Conservation (phyloP, 2,888 invertebrate species). For the Xestobium rufovillosum region DNA sequence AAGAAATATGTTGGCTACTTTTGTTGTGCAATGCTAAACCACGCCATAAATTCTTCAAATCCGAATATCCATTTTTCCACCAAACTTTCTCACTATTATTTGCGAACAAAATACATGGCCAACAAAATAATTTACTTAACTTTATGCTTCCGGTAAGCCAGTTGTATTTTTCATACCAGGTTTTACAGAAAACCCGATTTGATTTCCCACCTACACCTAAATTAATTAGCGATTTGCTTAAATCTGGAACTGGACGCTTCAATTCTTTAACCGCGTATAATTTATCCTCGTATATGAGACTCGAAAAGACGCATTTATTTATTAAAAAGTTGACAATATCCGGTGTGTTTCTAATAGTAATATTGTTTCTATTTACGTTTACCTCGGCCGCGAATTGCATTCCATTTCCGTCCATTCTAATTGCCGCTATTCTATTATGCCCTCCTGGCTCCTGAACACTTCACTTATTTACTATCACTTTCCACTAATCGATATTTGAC, state of each 20-base stretch:
- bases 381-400: no score
- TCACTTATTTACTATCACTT: no score
- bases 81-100: constrained; percentile 4
- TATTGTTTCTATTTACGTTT: no score
- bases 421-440: no score
- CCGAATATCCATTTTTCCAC: constrained; percentile 5
- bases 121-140: constrained; percentile 7
- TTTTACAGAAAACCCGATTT: constrained; percentile 3
- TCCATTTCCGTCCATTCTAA: no score
- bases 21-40: constrained; percentile 4
- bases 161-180: constrained; percentile 6
- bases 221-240: constrained; percentile 4
- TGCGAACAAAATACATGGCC: constrained; percentile 6
- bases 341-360: constrained; percentile 1
- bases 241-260: constrained; percentile 8
- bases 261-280: constrained; percentile 7
- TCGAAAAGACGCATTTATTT: constrained; percentile 6
- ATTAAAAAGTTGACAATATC: constrained; percentile 10
- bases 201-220: constrained; percentile 4
- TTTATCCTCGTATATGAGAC: constrained; percentile 10
- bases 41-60: constrained; percentile 7
- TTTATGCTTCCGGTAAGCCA: constrained; percentile 8
- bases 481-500: no score
- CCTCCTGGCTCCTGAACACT: no score
- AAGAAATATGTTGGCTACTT: constrained; percentile 8